Evolutionary conservation across 2,113 vertebrate genomes (phyloP), one percentile per base, ranked within the genome.

Genomic region (Hyperopisus bebe): DNA sequence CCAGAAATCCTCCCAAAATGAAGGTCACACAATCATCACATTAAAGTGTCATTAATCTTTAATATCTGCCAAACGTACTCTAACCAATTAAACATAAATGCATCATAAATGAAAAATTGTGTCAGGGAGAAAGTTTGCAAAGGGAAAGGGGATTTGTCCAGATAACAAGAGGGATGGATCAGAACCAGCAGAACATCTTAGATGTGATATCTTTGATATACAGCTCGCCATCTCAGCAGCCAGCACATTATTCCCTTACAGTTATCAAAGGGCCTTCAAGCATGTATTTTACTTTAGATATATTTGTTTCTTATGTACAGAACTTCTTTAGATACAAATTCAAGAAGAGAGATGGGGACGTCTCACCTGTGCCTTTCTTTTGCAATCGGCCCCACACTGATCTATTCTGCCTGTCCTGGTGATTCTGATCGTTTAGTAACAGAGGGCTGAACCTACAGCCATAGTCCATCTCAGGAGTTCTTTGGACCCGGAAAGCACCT

Each of bases 391-490:
- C 44, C 85, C 0, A 3, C 17, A 55, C 9, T 8, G 46, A 2
- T 53, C 74, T 39, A 3, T 27, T 44, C 48, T 91, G n/a, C 15
- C 82, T 27, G n/a, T 89, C 1, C 1, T 83, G 15, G 21, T 83
- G 21, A 15, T 2, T 2, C 80, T 3, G 0, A 0, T 0, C 19
- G 9, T 1, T 3, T 1, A 0, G 42, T 85, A 10, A 66, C 35
- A 27, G 89, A 21, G 50, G 8, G 31, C 11, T 11, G 39, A 44
- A 74, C 9, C 3, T 3, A 15, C 44, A 50, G 84, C 27, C 27
- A 31, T 6, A 19, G 24, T 5, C 15, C 17, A 31, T 89, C 31
- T 24, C 46, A 39, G 88, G 2, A 27, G 50, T 27, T 86, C 55
- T 39, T 24, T 27, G 50, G 83, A 5, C 58, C 31, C 53, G 31